Evolutionary conservation across 1,140 invertebrate genomes (phyloP).

Genomic region (Aphis gossypii): DNA sequence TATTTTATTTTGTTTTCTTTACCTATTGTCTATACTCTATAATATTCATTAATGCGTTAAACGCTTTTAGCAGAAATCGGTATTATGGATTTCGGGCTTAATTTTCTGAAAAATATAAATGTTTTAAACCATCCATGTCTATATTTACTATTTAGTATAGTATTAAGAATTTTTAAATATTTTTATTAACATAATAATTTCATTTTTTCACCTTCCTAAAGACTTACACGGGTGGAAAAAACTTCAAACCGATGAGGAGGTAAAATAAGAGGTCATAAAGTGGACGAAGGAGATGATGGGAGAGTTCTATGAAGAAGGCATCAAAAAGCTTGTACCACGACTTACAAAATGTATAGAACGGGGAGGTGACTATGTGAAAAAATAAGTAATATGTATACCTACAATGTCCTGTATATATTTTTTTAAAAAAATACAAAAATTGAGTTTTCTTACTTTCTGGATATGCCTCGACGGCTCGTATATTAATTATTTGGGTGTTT

Average conservation of each 20-base stretch:
- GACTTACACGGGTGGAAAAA: too few species aligned
- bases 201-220: too few species aligned
- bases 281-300: background rate
- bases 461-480: too few species aligned
- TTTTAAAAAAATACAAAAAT: constrained; percentile 4
- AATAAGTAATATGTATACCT: constrained; percentile 1
- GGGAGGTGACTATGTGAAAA: background rate
- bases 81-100: background rate
- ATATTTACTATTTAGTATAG: background rate
- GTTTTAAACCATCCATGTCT: background rate
- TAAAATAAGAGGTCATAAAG: background rate
- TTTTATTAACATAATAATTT: too few species aligned
- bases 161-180: too few species aligned
- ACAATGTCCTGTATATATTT: constrained; percentile 5
- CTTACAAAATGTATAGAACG: background rate
- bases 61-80: background rate
- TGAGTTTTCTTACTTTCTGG: background rate
- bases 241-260: too few species aligned
- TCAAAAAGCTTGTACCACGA: background rate
- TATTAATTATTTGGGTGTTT: background rate
- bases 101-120: background rate
- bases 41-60: background rate
- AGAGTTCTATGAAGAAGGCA: background rate
- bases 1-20: background rate
- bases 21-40: background rate